A percentile compares a stretch with the other conserved stretches of the same genome.
These are phyloP conservation scores for Belgica antarctica DNA, from an alignment of 2,888 invertebrate genomes.

Conservation along the genomic window DNA sequence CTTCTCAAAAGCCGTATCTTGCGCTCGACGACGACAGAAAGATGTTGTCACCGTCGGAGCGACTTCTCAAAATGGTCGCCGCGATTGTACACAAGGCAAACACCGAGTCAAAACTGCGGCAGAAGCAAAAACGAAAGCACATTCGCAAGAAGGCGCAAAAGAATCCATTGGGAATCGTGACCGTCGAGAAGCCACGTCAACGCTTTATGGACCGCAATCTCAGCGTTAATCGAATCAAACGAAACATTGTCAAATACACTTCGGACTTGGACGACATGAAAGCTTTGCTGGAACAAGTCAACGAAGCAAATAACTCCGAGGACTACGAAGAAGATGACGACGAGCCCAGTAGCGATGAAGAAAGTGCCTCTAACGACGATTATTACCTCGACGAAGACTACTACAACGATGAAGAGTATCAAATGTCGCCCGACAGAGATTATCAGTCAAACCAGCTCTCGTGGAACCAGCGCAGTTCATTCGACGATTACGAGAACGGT, in stretches of 20 bases:
- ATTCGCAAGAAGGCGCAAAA: conserved; percentile 3
- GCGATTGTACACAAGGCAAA: conserved; percentile 45
- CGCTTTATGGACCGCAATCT: conserved; percentile 25
- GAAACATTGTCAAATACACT: conserved; percentile 29
- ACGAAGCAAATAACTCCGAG: conserved; percentile 18
- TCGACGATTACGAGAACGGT: conserved; percentile 39
- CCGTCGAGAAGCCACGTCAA: conserved; percentile 14
- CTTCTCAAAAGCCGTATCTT: conserved; percentile 32
- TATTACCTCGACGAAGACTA: conserved; percentile 15
- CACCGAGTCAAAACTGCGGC: not conserved
- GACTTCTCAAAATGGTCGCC: conserved; percentile 45
- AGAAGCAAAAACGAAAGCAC: conserved; percentile 4
- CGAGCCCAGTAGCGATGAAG: not conserved
- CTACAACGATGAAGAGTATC: conserved; percentile 29
- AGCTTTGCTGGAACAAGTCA: conserved; percentile 26
- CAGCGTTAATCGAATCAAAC: conserved; percentile 40
- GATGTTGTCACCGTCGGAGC: conserved; percentile 44
- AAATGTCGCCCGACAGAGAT: not conserved
- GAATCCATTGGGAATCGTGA: conserved; percentile 40
- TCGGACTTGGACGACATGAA: conserved; percentile 27
- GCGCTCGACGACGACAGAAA: conserved; percentile 43
- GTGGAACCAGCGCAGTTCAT: not conserved
- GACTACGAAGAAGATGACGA: conserved; percentile 8
- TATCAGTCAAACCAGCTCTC: not conserved
- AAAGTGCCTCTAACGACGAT: not conserved